Evolutionary conservation across 2,113 vertebrate species (phyloP).

Genomic region (Rhegmatorhina hoffmannsi): DNA sequence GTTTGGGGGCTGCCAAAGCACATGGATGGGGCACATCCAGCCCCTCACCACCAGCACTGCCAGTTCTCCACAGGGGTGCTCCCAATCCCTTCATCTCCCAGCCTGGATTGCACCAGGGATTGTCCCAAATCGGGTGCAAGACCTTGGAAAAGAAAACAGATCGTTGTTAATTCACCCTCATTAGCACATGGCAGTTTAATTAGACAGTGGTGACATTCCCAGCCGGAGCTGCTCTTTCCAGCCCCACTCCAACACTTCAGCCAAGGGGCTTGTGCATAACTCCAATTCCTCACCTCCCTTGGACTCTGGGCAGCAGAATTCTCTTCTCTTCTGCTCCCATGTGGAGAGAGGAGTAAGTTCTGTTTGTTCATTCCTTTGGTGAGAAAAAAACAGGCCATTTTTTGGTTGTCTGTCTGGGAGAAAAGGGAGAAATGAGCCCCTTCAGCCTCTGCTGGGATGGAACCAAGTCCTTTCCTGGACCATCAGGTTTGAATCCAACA

Average conservation of each 20-base stretch:
- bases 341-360: not conserved
- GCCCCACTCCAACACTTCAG: not conserved
- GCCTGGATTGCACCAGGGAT: rapidly evolving
- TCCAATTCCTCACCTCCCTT: not conserved
- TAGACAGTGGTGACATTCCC: rapidly evolving
- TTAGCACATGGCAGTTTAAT: not conserved
- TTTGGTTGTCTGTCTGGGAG: not conserved
- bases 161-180: not conserved
- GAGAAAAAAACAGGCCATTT: not conserved
- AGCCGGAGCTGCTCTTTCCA: not conserved
- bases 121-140: rapidly evolving
- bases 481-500: not conserved
- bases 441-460: not conserved
- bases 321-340: not conserved
- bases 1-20: not conserved
- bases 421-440: not conserved
- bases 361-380: not conserved
- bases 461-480: not conserved
- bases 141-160: not conserved
- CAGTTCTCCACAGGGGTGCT: rapidly evolving
- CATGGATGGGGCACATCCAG: rapidly evolving
- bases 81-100: too few species aligned
- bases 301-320: not conserved
- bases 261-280: not conserved
- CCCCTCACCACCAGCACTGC: rapidly evolving